Evolutionary conservation across 2,797 vertebrate genomes (phyloP).

Genomic region (Diceros bicornis): DNA sequence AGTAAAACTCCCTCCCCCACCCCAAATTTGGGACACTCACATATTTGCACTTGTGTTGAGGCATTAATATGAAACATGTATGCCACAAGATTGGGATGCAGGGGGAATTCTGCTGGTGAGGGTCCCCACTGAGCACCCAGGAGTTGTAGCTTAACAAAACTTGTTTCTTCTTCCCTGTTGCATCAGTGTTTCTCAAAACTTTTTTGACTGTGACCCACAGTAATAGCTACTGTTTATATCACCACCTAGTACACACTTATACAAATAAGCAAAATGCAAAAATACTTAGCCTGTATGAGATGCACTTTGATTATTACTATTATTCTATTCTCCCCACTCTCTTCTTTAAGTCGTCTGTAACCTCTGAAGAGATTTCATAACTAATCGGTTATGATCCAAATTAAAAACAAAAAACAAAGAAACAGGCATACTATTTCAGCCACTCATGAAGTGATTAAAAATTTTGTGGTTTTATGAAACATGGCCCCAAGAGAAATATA

Average conservation of each 20-base stretch:
- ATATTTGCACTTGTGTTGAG: neutral
- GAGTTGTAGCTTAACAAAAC: neutral
- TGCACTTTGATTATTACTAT: neutral
- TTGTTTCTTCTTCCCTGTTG: neutral
- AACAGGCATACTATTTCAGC: neutral
- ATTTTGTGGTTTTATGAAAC: neutral
- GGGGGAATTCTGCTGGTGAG: neutral
- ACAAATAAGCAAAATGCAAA: constrained; percentile 27
- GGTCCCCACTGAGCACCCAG: neutral
- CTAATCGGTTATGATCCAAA: neutral
- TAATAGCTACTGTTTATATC: neutral
- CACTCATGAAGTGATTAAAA: constrained; percentile 15
- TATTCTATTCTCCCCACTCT: neutral
- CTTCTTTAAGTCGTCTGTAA: constrained; percentile 18
- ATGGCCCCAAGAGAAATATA: constrained; percentile 1
- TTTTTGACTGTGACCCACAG: neutral
- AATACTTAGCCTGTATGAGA: neutral
- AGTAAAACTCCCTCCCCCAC: neutral
- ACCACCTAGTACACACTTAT: neutral
- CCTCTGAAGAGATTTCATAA: constrained; percentile 32
- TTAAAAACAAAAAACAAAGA: neutral
- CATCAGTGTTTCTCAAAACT: neutral
- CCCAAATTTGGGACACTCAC: neutral
- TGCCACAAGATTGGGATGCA: neutral
- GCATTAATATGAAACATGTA: neutral